Conservation (phyloP, 2,888 invertebrate species). For the Rhingia campestris region DNA sequence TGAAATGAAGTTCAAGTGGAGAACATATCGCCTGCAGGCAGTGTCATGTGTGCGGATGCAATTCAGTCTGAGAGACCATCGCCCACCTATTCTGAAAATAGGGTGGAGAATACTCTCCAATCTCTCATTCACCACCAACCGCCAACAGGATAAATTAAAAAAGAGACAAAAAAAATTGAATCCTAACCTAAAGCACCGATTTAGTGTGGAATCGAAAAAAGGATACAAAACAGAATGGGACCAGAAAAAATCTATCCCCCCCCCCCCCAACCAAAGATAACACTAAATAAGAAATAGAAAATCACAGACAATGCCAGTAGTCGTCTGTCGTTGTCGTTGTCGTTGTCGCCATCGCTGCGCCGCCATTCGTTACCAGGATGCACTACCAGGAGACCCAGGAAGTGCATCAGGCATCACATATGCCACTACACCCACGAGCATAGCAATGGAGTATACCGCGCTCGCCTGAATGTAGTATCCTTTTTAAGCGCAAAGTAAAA, state of each 20-base stretch:
- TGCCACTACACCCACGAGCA: constrained; percentile 49
- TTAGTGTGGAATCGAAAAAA: constrained; percentile 48
- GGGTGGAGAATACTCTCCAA: constrained; percentile 45
- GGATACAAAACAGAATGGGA: constrained; percentile 33
- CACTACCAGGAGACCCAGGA: constrained; percentile 41
- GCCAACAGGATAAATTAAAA: constrained; percentile 65
- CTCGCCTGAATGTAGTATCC: constrained; percentile 10
- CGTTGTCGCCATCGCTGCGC: constrained; percentile 32
- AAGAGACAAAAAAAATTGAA: constrained; percentile 40
- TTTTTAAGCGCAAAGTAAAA: constrained; percentile 2
- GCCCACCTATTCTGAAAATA: constrained; percentile 17
- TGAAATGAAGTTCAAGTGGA: constrained; percentile 73
- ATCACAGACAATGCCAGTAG: constrained; percentile 66
- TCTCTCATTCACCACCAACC: constrained; percentile 60
- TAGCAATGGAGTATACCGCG: neutral
- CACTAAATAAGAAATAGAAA: constrained; percentile 74
- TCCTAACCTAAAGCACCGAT: constrained; percentile 36
- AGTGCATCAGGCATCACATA: constrained; percentile 72
- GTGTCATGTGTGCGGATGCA: constrained; percentile 66
- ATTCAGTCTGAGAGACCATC: constrained; percentile 30
- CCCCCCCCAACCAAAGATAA: constrained; percentile 61
- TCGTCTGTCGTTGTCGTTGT: constrained; percentile 47
- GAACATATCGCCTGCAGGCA: constrained; percentile 69
- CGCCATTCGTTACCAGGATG: constrained; percentile 36
- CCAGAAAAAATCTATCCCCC: constrained; percentile 15